These are phyloP conservation scores for Orthosia incerta DNA, from an alignment of 2,888 invertebrate genomes.

Conservation along the genomic window DNA sequence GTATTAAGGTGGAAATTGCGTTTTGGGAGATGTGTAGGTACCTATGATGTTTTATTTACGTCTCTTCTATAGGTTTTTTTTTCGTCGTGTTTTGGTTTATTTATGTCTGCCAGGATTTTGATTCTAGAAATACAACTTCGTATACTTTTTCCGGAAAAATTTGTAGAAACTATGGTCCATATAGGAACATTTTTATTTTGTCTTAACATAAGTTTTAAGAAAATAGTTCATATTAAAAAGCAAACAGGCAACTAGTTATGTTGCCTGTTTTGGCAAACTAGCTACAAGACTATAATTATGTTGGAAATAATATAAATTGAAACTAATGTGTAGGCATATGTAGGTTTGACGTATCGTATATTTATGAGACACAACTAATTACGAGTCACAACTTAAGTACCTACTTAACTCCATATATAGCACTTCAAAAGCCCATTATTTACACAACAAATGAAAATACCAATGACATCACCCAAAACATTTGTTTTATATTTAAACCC, in stretches of 20 bases:
- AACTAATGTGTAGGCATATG: no score
- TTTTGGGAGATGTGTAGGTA: slow-evolving; percentile 11
- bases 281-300: no score
- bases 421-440: background rate
- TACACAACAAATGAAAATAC: slow-evolving; percentile 1
- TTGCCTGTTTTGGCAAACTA: no score
- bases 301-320: no score
- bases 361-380: no score
- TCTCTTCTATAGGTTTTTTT: slow-evolving; percentile 2
- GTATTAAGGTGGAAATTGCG: slow-evolving; percentile 58
- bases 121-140: background rate
- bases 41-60: background rate
- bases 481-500: slow-evolving; percentile 45
- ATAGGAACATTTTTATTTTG: no score
- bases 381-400: no score
- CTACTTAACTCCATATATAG: no score
- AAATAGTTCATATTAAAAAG: no score
- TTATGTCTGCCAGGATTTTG: background rate
- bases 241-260: no score
- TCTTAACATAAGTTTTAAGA: no score
- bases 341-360: background rate
- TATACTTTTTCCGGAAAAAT: background rate
- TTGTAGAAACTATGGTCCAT: background rate
- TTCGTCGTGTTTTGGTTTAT: slow-evolving; percentile 11
- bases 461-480: slow-evolving; percentile 16